Evolutionary conservation across 2,797 vertebrate species (phyloP), one percentile per base, ranked within the genome.

Genomic region (Sebastes itinus): DNA sequence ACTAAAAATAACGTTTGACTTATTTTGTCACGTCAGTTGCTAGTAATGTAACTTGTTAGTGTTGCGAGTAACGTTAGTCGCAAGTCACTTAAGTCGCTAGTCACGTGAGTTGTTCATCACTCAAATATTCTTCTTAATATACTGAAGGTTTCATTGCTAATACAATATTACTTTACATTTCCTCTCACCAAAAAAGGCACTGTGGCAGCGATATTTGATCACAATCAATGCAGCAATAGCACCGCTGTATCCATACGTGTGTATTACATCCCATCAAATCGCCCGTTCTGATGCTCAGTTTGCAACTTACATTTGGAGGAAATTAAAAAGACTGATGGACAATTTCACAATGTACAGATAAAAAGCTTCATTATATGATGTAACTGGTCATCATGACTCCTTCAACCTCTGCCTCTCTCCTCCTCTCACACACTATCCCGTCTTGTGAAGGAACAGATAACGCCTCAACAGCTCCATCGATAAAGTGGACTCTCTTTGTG

Each of bases 401-500:
- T 71, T 25, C 32, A 75, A 73, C 52, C 4, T 81, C 72, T 56
- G 49, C 38, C 60, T 61, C 52, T 54, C 5, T 67, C 62, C 30
- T 30, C 20, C 38, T 81, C 72, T 73, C 52, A 55, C 25, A 16
- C 59, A 10, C 46, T 56, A 54, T 66, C 28, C 66, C 32, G 5
- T 72, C 72, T 69, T 83, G 56, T 80, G 46, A 64, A 71, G 55
- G 72, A 78, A 70, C 66, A 86, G 88, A 91, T 90, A 83, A 88
- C 6, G 8, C 71, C 0, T 5, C 81, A 86, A 69, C 75, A 63
- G 84, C 80, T 80, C 38, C 74, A 75, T 88, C 55, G 61, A 94
- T 88, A 81, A 77, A 82, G 38, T 63, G 60, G 83, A 86, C 79
- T 90, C 63, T 80, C 76, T 84, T 78, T 79, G 77, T 72, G 78